Percentiles rank a stretch among this genome's conserved stretches.
Conservation (phyloP, 2,113 vertebrate genomes). For the Lota lota region DNA sequence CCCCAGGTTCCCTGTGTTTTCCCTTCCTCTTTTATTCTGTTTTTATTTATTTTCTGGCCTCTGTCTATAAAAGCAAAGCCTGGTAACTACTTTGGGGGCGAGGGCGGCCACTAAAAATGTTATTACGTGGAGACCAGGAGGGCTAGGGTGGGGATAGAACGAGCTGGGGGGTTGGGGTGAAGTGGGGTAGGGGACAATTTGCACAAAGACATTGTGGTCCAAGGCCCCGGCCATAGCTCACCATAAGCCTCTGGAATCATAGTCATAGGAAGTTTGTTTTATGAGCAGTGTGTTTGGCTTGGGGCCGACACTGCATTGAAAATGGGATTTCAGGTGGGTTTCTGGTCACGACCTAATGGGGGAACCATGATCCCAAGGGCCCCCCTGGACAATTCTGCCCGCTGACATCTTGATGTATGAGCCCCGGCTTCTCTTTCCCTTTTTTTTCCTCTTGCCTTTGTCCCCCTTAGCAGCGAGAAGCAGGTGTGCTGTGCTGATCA, state of each 20-base stretch:
- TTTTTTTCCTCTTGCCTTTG: conserved; percentile 19
- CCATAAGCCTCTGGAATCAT: conserved; percentile 4
- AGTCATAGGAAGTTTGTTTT: conserved; percentile 7
- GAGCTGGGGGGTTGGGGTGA: neutral
- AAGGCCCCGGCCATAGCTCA: neutral
- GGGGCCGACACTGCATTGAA: conserved; percentile 19
- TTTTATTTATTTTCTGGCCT: neutral
- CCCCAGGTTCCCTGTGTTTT: neutral
- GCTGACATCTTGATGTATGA: conserved; percentile 75
- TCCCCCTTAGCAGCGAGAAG: conserved; percentile 51
- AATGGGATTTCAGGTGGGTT: conserved; percentile 34
- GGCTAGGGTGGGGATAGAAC: neutral
- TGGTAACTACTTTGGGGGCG: neutral
- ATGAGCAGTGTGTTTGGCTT: conserved; percentile 10
- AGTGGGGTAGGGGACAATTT: too few species aligned
- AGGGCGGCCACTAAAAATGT: neutral
- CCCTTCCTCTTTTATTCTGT: neutral
- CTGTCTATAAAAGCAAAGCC: neutral
- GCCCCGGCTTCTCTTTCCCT: conserved; percentile 53
- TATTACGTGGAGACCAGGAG: neutral
- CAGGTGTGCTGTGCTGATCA: conserved; percentile 71
- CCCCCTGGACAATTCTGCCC: conserved; percentile 53
- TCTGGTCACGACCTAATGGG: conserved; percentile 42
- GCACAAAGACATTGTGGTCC: neutral
- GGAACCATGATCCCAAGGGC: conserved; percentile 47